A percentile compares a stretch with the other conserved stretches of the same genome.
Evolutionary conservation across 2,888 invertebrate species (phyloP).

Genomic region (Acrocyrtus sp.): DNA sequence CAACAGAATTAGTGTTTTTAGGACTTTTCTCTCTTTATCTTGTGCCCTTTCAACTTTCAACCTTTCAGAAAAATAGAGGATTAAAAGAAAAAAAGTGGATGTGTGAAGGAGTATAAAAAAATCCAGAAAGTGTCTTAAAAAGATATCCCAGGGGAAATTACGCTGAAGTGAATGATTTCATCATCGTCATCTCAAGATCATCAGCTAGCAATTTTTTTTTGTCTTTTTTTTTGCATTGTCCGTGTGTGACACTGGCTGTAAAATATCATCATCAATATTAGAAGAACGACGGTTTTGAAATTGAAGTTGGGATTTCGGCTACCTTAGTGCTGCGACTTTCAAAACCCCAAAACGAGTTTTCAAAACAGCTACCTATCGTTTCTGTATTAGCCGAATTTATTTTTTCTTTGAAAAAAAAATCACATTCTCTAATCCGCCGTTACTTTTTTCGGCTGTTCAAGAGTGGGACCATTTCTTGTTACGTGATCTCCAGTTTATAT

Average conservation of each 20-base stretch:
- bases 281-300: not conserved
- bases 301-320: not conserved
- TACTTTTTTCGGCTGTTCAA: too few species aligned
- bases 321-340: too few species aligned
- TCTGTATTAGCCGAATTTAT: not conserved
- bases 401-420: not conserved
- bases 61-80: not conserved
- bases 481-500: not conserved
- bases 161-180: constrained; percentile 40
- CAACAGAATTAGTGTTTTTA: not conserved
- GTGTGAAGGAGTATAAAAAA: too few species aligned
- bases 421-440: not conserved
- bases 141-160: constrained; percentile 37
- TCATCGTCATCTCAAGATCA: not conserved
- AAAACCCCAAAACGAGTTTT: too few species aligned
- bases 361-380: too few species aligned
- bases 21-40: not conserved
- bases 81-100: too few species aligned
- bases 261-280: not conserved
- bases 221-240: not conserved
- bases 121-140: constrained; percentile 1
- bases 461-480: not conserved
- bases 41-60: not conserved
- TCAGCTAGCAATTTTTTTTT: not conserved
- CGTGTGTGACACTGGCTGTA: not conserved